Evolutionary conservation across 2,797 vertebrate genomes (phyloP).

Genomic region (Typhlichthys eigenmanni): DNA sequence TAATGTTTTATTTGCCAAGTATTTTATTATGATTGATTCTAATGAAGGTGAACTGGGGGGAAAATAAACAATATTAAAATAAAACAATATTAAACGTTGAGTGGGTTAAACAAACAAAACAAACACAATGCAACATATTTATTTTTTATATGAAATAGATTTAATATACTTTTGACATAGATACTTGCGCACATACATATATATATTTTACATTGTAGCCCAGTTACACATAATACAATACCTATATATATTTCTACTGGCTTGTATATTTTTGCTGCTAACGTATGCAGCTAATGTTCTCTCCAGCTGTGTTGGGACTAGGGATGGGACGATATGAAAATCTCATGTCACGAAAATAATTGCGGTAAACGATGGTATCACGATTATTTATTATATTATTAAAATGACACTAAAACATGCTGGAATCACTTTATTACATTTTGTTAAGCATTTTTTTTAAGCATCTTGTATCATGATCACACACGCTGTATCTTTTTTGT

Average conservation of each 20-base stretch:
- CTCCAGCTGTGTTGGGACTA: constrained; percentile 8
- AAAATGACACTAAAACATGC: no score
- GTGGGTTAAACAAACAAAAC: constrained; percentile 15
- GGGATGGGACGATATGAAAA: no score
- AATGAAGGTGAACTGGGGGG: no score
- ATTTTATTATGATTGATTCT: background rate
- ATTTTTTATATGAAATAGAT: constrained; percentile 68
- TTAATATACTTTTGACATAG: constrained; percentile 70
- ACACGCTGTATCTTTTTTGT: no score
- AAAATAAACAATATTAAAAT: background rate
- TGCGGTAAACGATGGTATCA: no score
- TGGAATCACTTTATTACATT: constrained; percentile 3
- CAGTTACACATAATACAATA: constrained; percentile 63
- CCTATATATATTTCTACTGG: constrained; percentile 36
- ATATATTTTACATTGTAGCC: constrained; percentile 67
- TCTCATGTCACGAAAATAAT: no score
- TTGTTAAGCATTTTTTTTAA: background rate
- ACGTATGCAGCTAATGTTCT: constrained; percentile 28
- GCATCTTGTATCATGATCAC: no score
- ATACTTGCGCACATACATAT: constrained; percentile 58
- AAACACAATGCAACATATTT: constrained; percentile 31
- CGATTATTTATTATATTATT: no score
- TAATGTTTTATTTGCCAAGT: constrained; percentile 65
- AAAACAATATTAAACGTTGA: background rate
- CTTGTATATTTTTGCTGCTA: constrained; percentile 43